Conservation (phyloP, 2,888 invertebrate species). For the Schizotus pectinicornis region DNA sequence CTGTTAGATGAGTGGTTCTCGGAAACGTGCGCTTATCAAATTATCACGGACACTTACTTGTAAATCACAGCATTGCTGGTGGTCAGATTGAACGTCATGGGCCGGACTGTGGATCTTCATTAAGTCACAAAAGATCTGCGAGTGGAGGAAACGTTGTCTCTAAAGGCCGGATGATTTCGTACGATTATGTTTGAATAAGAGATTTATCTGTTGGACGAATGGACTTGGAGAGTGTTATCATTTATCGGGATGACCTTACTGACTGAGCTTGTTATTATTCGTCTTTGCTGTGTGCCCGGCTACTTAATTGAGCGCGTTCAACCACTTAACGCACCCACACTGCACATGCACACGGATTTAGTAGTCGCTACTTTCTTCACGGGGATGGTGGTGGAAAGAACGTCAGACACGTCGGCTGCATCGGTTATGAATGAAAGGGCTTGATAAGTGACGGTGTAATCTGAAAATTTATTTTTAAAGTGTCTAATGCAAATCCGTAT, state of each 20-base stretch:
- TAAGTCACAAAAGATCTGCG: conserved; percentile 24
- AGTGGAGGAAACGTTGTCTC: conserved; percentile 14
- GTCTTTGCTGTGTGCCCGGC: not conserved
- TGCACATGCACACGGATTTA: not conserved
- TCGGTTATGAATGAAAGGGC: too few relatives aligned
- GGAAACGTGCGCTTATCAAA: conserved; percentile 2
- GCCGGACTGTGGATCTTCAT: conserved; percentile 15
- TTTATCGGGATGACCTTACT: conserved; percentile 36
- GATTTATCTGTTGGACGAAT: conserved; percentile 32
- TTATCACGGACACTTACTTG: conserved; percentile 19
- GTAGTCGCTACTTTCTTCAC: too few relatives aligned
- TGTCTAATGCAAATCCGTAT: too few relatives aligned
- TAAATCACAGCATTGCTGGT: conserved; percentile 24
- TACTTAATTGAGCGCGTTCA: not conserved
- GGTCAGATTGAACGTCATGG: conserved; percentile 21
- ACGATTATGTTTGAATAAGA: conserved; percentile 27
- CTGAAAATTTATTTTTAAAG: too few relatives aligned
- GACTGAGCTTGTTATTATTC: conserved; percentile 12
- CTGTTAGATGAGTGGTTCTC: too few relatives aligned
- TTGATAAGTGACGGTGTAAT: too few relatives aligned
- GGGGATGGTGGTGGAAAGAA: too few relatives aligned
- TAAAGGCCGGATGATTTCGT: conserved; percentile 24
- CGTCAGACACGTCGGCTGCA: too few relatives aligned
- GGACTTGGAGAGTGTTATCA: conserved; percentile 31
- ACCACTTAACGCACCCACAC: not conserved